A percentile compares a stretch with the other conserved stretches of the same genome.
phyloP scores from a whole-genome alignment of 2,888 invertebrate species.

The Diarsia dahlii region DNA sequence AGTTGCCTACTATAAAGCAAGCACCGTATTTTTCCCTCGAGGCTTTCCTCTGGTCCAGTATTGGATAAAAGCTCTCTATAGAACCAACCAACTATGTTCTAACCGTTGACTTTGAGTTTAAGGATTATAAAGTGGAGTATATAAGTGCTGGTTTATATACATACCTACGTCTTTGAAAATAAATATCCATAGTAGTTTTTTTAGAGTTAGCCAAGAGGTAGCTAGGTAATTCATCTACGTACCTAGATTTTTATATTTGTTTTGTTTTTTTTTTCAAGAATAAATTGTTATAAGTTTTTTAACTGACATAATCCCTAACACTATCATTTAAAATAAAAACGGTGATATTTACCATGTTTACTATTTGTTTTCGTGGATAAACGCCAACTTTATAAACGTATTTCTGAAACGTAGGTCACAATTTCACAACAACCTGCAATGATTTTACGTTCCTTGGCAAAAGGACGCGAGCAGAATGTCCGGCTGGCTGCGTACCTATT shows the following conservation, averaged over 20 bases:
- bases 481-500: conserved; percentile 24
- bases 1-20: conserved; percentile 59
- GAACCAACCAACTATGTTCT: conserved; percentile 19
- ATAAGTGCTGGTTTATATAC: not conserved
- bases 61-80: conserved; percentile 29
- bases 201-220: not conserved
- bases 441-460: not conserved
- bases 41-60: conserved; percentile 32
- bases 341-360: too few relatives aligned
- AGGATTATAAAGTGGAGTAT: conserved; percentile 4
- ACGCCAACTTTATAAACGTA: not conserved
- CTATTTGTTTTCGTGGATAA: too few relatives aligned
- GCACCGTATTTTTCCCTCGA: conserved; percentile 37
- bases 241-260: not conserved
- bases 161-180: not conserved
- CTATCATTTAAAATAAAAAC: too few relatives aligned
- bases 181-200: not conserved
- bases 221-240: not conserved
- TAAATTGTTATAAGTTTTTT: not conserved
- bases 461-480: conserved; percentile 13
- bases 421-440: conserved; percentile 12
- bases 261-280: not conserved
- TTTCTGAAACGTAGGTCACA: not conserved
- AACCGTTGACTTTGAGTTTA: conserved; percentile 10
- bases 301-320: too few relatives aligned